A percentile compares a stretch with the other conserved stretches of the same genome.
Evolutionary conservation across 1,140 invertebrate species (phyloP).

Genomic region (Carposina sasakii): DNA sequence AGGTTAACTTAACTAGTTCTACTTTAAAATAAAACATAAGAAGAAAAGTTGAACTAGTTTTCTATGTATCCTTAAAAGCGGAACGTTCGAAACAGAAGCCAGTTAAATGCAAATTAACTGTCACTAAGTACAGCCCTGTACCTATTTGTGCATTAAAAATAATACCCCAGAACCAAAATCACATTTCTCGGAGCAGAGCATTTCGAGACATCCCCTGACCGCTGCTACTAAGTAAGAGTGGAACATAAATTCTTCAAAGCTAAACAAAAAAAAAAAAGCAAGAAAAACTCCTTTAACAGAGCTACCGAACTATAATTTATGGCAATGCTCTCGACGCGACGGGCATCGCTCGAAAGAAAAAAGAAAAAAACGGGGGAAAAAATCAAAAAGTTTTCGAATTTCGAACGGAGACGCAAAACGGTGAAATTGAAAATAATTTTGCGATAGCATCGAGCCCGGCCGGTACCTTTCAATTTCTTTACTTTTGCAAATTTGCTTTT

Average conservation of each 20-base stretch:
- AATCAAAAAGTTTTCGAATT: conserved; percentile 33
- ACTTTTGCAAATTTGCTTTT: conserved; percentile 42
- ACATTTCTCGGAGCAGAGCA: conserved; percentile 32
- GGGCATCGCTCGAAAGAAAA: conserved; percentile 51
- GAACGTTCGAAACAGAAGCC: no score
- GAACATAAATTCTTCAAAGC: conserved; percentile 68
- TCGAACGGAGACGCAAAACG: conserved; percentile 54
- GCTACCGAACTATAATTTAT: conserved; percentile 73
- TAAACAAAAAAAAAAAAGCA: conserved; percentile 65
- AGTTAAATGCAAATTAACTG: no score
- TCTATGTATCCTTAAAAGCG: no score
- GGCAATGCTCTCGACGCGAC: conserved; percentile 46
- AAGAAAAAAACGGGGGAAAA: conserved; percentile 40
- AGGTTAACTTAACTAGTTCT: no score
- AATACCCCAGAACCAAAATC: no score
- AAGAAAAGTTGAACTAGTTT: no score
- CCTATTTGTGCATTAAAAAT: no score
- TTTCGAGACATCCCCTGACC: no score
- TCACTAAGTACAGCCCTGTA: no score
- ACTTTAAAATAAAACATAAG: no score
- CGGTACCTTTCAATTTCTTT: conserved; percentile 63
- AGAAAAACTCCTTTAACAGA: conserved; percentile 63
- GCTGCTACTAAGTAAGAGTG: conserved; percentile 64
- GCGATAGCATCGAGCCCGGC: conserved; percentile 59
- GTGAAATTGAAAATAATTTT: conserved; percentile 71